These are phyloP conservation scores for Mirza zaza DNA, from an alignment of 2,113 vertebrate genomes.

Conservation along the genomic window DNA sequence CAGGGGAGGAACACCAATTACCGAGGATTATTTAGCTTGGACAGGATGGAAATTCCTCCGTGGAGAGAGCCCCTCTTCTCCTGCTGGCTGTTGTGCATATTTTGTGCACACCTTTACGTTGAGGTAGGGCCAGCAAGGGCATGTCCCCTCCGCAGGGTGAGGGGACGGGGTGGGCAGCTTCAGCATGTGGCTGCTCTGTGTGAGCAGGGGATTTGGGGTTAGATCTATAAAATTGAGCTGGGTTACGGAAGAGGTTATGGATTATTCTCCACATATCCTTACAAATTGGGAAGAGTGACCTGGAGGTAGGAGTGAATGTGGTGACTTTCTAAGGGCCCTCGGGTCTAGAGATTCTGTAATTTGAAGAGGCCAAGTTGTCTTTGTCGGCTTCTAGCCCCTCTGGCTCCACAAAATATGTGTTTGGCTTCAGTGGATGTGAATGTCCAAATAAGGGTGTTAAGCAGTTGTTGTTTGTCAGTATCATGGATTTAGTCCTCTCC, in stretches of 20 bases:
- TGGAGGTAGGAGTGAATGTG: not conserved
- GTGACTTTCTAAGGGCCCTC: not conserved
- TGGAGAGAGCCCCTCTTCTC: not conserved
- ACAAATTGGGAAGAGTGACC: not conserved
- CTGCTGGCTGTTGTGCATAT: not conserved
- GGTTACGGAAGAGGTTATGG: not conserved
- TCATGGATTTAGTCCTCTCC: not conserved
- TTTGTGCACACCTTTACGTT: not conserved
- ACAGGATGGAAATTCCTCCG: not conserved
- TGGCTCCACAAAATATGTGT: not conserved
- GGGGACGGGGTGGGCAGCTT: not conserved
- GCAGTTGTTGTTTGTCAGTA: conserved; percentile 50
- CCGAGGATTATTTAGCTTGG: not conserved
- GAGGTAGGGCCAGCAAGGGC: not conserved
- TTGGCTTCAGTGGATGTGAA: not conserved
- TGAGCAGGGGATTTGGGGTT: not conserved
- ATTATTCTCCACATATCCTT: not conserved
- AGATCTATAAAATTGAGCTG: not conserved
- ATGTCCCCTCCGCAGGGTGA: not conserved
- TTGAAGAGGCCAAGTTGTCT: conserved; percentile 26
- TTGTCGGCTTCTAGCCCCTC: not conserved
- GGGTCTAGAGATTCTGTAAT: not conserved
- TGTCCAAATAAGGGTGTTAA: conserved; percentile 31
- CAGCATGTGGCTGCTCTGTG: not conserved
- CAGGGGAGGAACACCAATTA: not conserved